Evolutionary conservation across 1,140 invertebrate genomes (phyloP).

Genomic region (Pogonognathellus flavescens): DNA sequence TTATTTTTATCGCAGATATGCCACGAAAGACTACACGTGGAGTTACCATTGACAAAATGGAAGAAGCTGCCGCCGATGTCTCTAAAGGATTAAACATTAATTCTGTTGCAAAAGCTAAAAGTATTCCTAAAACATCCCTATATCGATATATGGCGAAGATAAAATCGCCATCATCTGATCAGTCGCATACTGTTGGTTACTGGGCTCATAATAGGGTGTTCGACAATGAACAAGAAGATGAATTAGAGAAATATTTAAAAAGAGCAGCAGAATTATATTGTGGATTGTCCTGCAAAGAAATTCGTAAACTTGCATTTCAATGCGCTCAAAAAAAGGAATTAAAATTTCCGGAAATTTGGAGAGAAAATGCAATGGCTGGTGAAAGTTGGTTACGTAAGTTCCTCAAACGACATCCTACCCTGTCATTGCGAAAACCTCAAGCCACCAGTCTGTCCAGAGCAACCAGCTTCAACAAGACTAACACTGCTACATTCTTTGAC

Average conservation of each 20-base stretch:
- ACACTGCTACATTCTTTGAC: not conserved
- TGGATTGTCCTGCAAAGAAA: not conserved
- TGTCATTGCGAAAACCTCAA: too few relatives aligned
- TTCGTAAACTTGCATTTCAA: not conserved
- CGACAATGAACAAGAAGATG: not conserved
- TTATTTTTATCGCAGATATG: too few relatives aligned
- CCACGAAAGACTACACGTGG: too few relatives aligned
- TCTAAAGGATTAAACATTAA: too few relatives aligned
- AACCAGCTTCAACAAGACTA: too few relatives aligned
- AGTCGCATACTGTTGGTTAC: not conserved
- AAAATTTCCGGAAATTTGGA: not conserved
- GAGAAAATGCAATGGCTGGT: not conserved
- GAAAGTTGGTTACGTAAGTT: not conserved
- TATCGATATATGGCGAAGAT: too few relatives aligned
- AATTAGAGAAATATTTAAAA: not conserved
- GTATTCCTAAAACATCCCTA: too few relatives aligned
- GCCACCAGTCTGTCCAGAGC: too few relatives aligned
- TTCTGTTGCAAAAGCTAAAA: too few relatives aligned
- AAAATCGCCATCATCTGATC: too few relatives aligned
- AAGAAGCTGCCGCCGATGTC: too few relatives aligned
- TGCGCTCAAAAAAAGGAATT: not conserved
- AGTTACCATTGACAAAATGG: too few relatives aligned
- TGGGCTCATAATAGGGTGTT: not conserved
- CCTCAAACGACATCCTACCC: not conserved
- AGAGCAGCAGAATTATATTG: not conserved